A percentile compares a stretch with the other conserved stretches of the same genome.
Conservation (phyloP, 2,797 vertebrate genomes). For the Psittacula echo region DNA sequence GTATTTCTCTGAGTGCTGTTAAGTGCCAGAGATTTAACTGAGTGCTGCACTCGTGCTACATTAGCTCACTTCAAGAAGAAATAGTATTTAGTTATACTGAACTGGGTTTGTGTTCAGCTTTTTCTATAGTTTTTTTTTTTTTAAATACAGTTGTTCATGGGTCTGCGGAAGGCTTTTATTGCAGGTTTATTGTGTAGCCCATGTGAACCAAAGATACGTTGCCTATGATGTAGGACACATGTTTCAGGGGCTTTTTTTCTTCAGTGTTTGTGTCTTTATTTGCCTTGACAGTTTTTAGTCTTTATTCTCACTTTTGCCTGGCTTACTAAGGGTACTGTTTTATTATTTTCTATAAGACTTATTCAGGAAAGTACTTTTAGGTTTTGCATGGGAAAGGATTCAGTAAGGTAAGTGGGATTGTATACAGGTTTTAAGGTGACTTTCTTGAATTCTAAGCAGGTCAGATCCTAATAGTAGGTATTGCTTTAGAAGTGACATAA, state of each 20-base stretch:
- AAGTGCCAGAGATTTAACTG: slow-evolving; percentile 30
- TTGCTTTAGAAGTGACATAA: not conserved
- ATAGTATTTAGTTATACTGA: not conserved
- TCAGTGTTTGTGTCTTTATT: not conserved
- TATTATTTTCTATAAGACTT: not conserved
- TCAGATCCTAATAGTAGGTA: not conserved
- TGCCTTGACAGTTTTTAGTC: not conserved
- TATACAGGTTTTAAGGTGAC: not conserved
- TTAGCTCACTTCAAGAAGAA: slow-evolving; percentile 16
- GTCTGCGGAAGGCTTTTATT: not conserved
- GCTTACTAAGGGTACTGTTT: not conserved
- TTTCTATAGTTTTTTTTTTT: not conserved
- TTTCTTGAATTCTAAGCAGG: not conserved
- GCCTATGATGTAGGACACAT: not conserved
- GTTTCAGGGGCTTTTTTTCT: not conserved
- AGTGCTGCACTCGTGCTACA: not conserved
- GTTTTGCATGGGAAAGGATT: not conserved
- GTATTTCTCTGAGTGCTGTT: slow-evolving; percentile 4
- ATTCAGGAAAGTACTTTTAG: not conserved
- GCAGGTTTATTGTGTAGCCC: not conserved
- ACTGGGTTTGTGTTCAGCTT: not conserved
- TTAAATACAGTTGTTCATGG: not conserved
- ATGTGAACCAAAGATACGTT: not conserved
- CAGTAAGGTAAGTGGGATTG: not conserved
- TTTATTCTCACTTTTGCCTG: not conserved